Evolutionary conservation across 2,888 invertebrate species (phyloP).

Genomic region (Deroplatys truncata): DNA sequence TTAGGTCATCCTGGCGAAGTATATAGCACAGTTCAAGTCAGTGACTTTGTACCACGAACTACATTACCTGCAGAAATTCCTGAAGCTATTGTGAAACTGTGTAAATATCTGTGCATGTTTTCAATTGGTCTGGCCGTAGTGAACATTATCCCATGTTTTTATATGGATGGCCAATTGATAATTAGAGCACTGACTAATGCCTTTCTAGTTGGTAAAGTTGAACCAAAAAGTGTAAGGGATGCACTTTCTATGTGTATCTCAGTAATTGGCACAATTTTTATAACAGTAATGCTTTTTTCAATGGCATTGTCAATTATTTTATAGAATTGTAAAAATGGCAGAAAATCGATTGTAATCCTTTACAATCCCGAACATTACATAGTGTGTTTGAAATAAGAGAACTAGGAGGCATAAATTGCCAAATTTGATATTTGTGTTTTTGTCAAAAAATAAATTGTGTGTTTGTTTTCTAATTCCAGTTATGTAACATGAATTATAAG

Average conservation of each 20-base stretch:
- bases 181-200: slow-evolving; percentile 63
- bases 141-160: slow-evolving; percentile 90
- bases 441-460: no score
- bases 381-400: no score
- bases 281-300: not conserved
- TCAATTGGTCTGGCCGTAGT: slow-evolving; percentile 86
- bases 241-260: slow-evolving; percentile 65
- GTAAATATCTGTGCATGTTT: slow-evolving; percentile 69
- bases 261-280: slow-evolving; percentile 59
- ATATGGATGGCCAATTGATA: slow-evolving; percentile 91
- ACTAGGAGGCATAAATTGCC: no score
- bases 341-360: no score
- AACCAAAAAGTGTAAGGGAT: slow-evolving; percentile 55
- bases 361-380: no score
- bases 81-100: slow-evolving; percentile 64
- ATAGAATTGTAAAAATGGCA: not conserved
- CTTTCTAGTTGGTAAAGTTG: slow-evolving; percentile 48
- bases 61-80: slow-evolving; percentile 62
- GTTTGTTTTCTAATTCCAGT: no score
- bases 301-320: not conserved
- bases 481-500: no score
- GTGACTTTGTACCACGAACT: slow-evolving; percentile 70
- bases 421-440: no score
- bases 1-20: slow-evolving; percentile 76
- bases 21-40: slow-evolving; percentile 65